Evolutionary conservation across 1,140 invertebrate species (phyloP).

Genomic region (Pogonomyrmex californicus): DNA sequence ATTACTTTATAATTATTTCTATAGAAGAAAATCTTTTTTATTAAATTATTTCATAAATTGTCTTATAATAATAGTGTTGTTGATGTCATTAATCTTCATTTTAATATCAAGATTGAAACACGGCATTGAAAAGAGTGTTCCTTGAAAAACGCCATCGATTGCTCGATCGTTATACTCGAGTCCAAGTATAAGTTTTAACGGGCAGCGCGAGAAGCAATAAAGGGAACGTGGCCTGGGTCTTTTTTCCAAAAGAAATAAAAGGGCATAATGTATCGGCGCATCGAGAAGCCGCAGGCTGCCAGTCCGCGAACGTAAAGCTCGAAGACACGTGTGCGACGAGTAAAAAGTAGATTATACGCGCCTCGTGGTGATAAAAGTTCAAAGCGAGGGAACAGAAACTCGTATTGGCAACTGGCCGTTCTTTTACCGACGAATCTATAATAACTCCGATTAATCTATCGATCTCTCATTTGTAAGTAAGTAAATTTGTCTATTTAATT

Average conservation of each 20-base stretch:
- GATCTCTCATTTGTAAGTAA: not conserved
- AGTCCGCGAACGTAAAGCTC: constrained; percentile 71
- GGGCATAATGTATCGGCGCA: constrained; percentile 71
- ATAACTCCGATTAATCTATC: constrained; percentile 39
- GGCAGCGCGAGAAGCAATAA: constrained; percentile 61
- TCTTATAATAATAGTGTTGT: not conserved
- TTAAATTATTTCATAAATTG: not conserved
- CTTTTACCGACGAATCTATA: constrained; percentile 32
- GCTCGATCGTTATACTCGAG: not conserved
- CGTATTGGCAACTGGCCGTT: constrained; percentile 42
- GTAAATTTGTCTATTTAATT: not conserved
- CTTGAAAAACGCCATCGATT: constrained; percentile 13
- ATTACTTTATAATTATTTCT: not conserved
- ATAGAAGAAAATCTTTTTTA: not conserved
- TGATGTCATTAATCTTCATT: not conserved
- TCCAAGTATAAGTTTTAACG: constrained; percentile 73
- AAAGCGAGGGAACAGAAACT: constrained; percentile 66
- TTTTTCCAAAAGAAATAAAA: constrained; percentile 68
- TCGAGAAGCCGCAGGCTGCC: constrained; percentile 61
- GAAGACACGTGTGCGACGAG: constrained; percentile 67
- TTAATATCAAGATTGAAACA: not conserved
- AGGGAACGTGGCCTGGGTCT: constrained; percentile 30
- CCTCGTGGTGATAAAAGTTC: constrained; percentile 76
- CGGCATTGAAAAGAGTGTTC: not conserved
- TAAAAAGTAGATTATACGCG: constrained; percentile 70